Evolutionary conservation across 2,888 invertebrate genomes (phyloP).

Genomic region (Neoascia interrupta): DNA sequence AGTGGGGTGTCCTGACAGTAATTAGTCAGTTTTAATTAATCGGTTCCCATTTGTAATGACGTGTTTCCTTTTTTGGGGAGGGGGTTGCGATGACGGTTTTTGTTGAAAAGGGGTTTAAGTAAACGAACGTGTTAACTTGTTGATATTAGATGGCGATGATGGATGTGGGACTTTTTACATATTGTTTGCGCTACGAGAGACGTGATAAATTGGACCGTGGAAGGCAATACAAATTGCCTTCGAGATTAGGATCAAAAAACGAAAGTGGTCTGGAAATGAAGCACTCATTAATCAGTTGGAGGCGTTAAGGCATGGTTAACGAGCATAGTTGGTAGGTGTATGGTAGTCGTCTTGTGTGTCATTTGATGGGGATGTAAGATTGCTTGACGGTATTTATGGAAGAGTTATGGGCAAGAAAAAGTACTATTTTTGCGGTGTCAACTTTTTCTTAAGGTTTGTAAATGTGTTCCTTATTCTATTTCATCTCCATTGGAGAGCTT

Average conservation of each 20-base stretch:
- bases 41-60: not conserved
- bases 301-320: not conserved
- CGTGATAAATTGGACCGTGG: conserved; percentile 9
- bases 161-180: not conserved
- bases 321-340: too few relatives aligned
- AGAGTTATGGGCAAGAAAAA: too few relatives aligned
- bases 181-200: not conserved
- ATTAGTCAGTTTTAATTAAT: conserved; percentile 50
- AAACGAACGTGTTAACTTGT: conserved; percentile 23
- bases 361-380: too few relatives aligned
- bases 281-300: conserved; percentile 14
- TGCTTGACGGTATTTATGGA: too few relatives aligned
- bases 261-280: not conserved
- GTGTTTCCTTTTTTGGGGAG: not conserved
- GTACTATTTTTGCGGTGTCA: too few relatives aligned
- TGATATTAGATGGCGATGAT: conserved; percentile 9
- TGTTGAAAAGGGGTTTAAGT: too few relatives aligned
- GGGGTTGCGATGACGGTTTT: too few relatives aligned
- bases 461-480: too few relatives aligned
- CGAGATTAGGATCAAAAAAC: conserved; percentile 1
- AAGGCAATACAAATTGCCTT: conserved; percentile 5
- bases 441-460: too few relatives aligned
- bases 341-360: too few relatives aligned
- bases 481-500: too few relatives aligned
- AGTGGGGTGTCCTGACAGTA: not conserved